These are phyloP conservation scores for Typhlichthys subterraneus DNA, from an alignment of 2,797 vertebrate genomes.

Conservation along the genomic window DNA sequence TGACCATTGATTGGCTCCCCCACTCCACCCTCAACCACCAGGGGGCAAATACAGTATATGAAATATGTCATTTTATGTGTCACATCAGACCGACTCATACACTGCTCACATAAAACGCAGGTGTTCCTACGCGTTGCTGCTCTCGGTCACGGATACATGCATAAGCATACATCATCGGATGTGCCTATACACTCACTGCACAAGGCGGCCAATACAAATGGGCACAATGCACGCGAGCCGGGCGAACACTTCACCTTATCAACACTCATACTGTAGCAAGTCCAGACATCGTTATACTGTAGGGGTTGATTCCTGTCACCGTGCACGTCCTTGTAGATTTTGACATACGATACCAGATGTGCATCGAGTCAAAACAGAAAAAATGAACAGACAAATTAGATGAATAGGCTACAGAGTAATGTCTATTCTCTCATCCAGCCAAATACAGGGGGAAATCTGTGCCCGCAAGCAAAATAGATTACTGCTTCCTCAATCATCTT, in stretches of 20 bases:
- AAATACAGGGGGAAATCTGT: not conserved
- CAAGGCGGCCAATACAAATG: constrained; percentile 13
- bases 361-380: not conserved
- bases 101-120: constrained; percentile 23
- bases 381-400: not conserved
- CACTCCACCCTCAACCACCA: constrained; percentile 18
- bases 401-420: not conserved
- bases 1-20: constrained; percentile 61
- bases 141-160: no score
- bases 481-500: not conserved
- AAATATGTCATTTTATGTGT: constrained; percentile 59
- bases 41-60: constrained; percentile 48
- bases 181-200: constrained; percentile 3
- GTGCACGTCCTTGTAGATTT: not conserved
- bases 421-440: not conserved
- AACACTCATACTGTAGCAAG: constrained; percentile 10
- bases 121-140: not conserved
- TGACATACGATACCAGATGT: not conserved
- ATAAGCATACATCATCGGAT: not conserved
- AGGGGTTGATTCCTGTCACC: not conserved
- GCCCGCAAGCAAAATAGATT: not conserved
- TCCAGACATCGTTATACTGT: not conserved
- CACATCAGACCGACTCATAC: constrained; percentile 29
- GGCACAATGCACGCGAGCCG: no score
- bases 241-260: constrained; percentile 32